phyloP scores from a whole-genome alignment of 2,888 invertebrate genomes.

The Pterostichus madidus region DNA sequence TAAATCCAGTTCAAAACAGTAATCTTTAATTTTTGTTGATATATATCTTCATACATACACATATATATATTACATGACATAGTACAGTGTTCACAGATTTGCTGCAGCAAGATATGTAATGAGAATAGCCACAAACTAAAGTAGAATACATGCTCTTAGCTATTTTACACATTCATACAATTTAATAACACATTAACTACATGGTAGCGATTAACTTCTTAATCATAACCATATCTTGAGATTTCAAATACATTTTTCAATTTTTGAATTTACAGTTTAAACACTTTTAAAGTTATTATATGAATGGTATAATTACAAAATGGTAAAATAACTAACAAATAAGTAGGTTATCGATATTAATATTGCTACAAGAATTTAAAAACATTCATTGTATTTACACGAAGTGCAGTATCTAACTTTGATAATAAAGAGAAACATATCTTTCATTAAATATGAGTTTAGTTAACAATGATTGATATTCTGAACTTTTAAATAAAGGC shows the following conservation, averaged over 20 bases:
- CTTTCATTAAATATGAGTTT: not conserved
- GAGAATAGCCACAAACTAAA: conserved; percentile 20
- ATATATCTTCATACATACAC: conserved; percentile 44
- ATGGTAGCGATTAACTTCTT: too few species aligned
- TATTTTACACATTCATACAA: conserved; percentile 17
- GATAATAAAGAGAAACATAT: not conserved
- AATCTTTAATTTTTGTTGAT: conserved; percentile 32
- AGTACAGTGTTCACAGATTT: conserved; percentile 38
- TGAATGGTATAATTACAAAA: not conserved
- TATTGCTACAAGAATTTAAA: conserved; percentile 4
- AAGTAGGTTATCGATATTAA: not conserved
- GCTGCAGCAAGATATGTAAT: conserved; percentile 42
- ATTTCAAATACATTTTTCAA: too few species aligned
- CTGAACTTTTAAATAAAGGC: not conserved
- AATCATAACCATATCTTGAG: too few species aligned
- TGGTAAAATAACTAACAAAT: not conserved
- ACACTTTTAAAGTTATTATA: not conserved
- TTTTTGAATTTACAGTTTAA: not conserved
- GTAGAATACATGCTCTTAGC: conserved; percentile 35
- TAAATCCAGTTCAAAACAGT: conserved; percentile 37
- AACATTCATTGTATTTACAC: conserved; percentile 1
- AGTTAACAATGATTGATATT: conserved; percentile 1
- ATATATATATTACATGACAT: conserved; percentile 38
- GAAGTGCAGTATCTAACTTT: not conserved
- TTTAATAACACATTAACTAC: conserved; percentile 1